Evolutionary conservation across 2,113 vertebrate species (phyloP).

Genomic region (Actenoides hombroni): DNA sequence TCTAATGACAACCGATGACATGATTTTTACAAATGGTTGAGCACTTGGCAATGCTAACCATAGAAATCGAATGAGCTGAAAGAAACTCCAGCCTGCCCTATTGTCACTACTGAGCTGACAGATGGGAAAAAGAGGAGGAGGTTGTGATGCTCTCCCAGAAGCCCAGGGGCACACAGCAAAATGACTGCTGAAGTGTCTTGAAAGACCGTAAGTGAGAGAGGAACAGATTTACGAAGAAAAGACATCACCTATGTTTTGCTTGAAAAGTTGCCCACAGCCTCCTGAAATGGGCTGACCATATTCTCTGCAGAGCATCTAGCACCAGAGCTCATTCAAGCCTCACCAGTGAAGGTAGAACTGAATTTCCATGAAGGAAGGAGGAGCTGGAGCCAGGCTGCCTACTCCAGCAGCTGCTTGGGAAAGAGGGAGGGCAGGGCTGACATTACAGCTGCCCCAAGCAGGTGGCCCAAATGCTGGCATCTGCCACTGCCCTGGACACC

Average conservation of each 20-base stretch:
- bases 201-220: neutral
- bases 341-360: neutral
- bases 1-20: constrained; percentile 64
- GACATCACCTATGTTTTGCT: neutral
- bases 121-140: constrained; percentile 52
- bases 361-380: neutral
- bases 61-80: constrained; percentile 54
- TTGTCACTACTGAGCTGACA: constrained; percentile 30
- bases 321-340: neutral
- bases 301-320: neutral
- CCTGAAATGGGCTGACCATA: neutral
- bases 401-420: neutral
- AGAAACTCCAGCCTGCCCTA: constrained; percentile 38
- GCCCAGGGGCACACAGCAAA: neutral
- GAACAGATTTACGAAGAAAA: neutral
- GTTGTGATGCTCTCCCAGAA: constrained; percentile 43
- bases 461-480: neutral
- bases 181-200: constrained; percentile 11
- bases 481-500: neutral
- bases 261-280: neutral
- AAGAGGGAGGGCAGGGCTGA: neutral
- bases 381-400: neutral
- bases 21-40: constrained; percentile 63
- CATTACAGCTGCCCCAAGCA: neutral
- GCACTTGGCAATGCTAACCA: constrained; percentile 50